These are phyloP conservation scores for Oscheius sp. DNA, from an alignment of 1,140 invertebrate species.

Conservation along the genomic window DNA sequence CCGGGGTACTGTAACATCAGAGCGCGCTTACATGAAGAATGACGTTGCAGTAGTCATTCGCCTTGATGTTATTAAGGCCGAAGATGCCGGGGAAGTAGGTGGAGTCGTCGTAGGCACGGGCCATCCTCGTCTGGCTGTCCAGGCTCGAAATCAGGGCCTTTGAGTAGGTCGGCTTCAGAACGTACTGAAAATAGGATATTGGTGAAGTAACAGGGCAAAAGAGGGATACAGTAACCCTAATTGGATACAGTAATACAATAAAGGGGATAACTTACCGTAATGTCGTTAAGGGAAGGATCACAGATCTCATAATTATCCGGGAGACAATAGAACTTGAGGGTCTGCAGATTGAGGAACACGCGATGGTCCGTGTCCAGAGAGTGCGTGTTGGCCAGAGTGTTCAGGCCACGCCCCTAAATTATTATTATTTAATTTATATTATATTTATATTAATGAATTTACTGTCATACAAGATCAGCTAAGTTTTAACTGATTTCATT, in stretches of 20 bases:
- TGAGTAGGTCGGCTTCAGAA: constrained; percentile 93
- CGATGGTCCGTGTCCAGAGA: constrained; percentile 94
- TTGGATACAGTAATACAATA: neutral
- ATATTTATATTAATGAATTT: constrained; percentile 21
- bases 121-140: constrained; percentile 69
- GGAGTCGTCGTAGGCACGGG: constrained; percentile 90
- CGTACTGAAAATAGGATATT: constrained; percentile 69
- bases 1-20: neutral
- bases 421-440: constrained; percentile 46
- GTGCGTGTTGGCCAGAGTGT: constrained; percentile 97
- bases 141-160: constrained; percentile 61
- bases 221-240: no score
- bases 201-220: constrained; percentile 8
- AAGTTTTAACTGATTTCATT: constrained; percentile 12
- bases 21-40: constrained; percentile 77
- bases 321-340: constrained; percentile 95
- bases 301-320: constrained; percentile 99
- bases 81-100: constrained; percentile 82
- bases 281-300: constrained; percentile 96
- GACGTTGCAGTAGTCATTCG: constrained; percentile 98
- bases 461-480: constrained; percentile 7
- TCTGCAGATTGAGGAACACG: constrained; percentile 94
- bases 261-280: constrained; percentile 70
- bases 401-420: constrained; percentile 80
- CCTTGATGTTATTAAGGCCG: constrained; percentile 98